Conservation (phyloP, 1,140 invertebrate species). For the Aradophagus sp. region DNA sequence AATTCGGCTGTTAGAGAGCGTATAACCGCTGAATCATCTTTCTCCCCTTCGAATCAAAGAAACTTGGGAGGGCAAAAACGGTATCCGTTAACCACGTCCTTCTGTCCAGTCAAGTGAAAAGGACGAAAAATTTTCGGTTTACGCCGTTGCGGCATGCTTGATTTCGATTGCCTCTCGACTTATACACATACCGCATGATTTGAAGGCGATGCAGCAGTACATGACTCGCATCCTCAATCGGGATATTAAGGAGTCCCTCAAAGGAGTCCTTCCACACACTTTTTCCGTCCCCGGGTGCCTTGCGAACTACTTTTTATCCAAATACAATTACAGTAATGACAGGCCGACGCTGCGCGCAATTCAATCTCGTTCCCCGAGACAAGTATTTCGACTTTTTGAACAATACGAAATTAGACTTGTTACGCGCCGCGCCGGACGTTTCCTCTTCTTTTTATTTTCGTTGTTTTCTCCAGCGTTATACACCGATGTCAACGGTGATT, state of each 20-base stretch:
- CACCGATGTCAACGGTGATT: conserved; percentile 39
- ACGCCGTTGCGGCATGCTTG: conserved; percentile 22
- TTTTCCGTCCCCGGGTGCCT: conserved; percentile 19
- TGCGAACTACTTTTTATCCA: conserved; percentile 35
- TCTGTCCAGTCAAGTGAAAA: conserved; percentile 49
- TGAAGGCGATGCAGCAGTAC: conserved; percentile 42
- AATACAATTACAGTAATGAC: conserved; percentile 47
- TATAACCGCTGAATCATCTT: conserved; percentile 45
- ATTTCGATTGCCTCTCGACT: conserved; percentile 50
- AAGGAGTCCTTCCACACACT: conserved; percentile 29
- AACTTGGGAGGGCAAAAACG: conserved; percentile 22
- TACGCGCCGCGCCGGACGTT: conserved; percentile 5
- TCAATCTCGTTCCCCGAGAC: conserved; percentile 40
- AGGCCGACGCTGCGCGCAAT: conserved; percentile 10
- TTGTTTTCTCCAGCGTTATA: conserved; percentile 11
- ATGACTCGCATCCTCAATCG: conserved; percentile 51
- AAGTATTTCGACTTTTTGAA: conserved; percentile 25
- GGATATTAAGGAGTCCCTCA: conserved; percentile 49
- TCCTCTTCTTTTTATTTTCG: conserved; percentile 13
- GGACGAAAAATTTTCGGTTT: conserved; percentile 46
- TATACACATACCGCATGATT: conserved; percentile 46
- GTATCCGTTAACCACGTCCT: conserved; percentile 46
- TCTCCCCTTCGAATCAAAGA: conserved; percentile 13
- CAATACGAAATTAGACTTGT: conserved; percentile 36
- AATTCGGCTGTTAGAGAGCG: conserved; percentile 25